Base-by-base conservation (phyloP, 2,797 vertebrate genomes). In the Sebastes miniatus region DNA sequence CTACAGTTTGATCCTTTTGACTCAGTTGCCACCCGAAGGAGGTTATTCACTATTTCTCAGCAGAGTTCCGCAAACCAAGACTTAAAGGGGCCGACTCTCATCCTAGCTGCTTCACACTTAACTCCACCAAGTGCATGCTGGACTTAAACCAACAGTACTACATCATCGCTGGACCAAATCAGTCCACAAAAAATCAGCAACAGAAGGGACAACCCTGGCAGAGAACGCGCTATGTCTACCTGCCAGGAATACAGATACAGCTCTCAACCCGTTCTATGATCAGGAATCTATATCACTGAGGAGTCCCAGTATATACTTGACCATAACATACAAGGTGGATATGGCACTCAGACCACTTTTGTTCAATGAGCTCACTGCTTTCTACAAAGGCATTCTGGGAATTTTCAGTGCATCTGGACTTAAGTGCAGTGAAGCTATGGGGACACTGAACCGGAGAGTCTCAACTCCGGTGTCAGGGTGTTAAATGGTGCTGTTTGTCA, bases 401-500 rank as follows among this genome's bases (percentile, higher is more conserved):
- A 39, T 79, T 57, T 57, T 57, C 18, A 47, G 50, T 59, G 54
- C 65, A 32, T 68, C 75, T 81, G 72, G 69, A 69, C 76, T 36
- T 29, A 58, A 61, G 74, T 34, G 70, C 79, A 81, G 73, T 36
- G 47, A 77, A 75, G 80, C 22, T 54, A 58, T 73, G 52, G 27
- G 77, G 70, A 77, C 68, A 10, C 58, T 76, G 71, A 80, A 67
- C 63, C 78, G 50, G 24, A 73, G 78, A 77, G 69, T 67, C 77
- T 69, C 29, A 10, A 43, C 68, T 62, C 43, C 4, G 5, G 82
- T 74, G 80, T 79, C 83, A 77, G n/a, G 25, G 39, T 86, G 88
- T 84, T 91, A 87, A 89, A 89, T 76, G 78, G 61, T 83, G 82
- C 71, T 76, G 84, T 89, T 78, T 86, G 84, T 87, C 86, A 81